phyloP scores from a whole-genome alignment of 1,140 invertebrate genomes.

The Tigriopus japonicus region DNA sequence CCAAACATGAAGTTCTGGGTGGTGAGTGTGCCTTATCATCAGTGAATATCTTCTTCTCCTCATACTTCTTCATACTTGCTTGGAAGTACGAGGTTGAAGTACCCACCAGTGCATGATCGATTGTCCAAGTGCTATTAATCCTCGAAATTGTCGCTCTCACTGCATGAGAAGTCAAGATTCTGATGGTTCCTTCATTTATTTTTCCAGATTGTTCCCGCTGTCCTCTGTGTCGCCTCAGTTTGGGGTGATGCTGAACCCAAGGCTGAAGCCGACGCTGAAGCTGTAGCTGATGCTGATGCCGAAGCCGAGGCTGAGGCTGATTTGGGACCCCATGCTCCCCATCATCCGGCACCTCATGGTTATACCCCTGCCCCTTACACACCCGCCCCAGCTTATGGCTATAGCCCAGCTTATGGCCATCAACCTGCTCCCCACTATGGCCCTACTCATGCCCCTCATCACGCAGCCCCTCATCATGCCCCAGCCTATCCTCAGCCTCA shows the following conservation, averaged over 20 bases:
- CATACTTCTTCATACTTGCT: no score
- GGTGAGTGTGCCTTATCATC: no score
- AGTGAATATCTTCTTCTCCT: no score
- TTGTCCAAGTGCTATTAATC: no score
- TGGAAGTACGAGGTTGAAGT: no score
- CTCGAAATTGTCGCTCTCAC: not conserved
- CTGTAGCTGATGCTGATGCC: not conserved
- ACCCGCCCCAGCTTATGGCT: not conserved
- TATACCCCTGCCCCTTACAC: slow-evolving; percentile 2
- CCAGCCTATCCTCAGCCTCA: no score
- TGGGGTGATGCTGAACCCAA: not conserved
- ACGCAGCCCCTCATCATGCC: not conserved
- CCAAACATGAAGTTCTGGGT: no score
- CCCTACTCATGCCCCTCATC: no score
- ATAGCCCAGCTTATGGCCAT: not conserved
- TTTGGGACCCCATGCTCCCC: not conserved
- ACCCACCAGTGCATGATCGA: no score
- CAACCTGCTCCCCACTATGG: no score
- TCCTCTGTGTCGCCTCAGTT: no score
- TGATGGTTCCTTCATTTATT: not conserved
- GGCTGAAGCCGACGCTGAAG: not conserved
- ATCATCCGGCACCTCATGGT: not conserved
- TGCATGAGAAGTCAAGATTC: not conserved
- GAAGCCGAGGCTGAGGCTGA: not conserved
- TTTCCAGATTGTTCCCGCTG: no score